phyloP scores from a whole-genome alignment of 1,140 invertebrate genomes.

The Eriosoma lanigerum region DNA sequence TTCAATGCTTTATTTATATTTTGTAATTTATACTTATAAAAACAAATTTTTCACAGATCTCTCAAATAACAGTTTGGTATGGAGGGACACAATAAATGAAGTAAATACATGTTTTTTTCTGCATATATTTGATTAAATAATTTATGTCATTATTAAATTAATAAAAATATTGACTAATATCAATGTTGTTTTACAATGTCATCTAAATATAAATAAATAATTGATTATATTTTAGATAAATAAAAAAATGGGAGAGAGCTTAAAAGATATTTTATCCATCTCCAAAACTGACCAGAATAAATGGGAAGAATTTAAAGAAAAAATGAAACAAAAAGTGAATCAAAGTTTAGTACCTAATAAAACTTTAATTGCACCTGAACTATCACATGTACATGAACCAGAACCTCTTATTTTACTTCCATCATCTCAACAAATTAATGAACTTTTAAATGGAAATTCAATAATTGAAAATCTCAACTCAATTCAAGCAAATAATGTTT shows the following conservation, averaged over 20 bases:
- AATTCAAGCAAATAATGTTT: not conserved
- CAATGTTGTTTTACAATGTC: too few relatives aligned
- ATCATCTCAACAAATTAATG: not conserved
- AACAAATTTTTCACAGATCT: constrained; percentile 18
- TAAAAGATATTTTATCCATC: not conserved
- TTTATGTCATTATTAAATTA: not conserved
- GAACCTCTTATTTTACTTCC: not conserved
- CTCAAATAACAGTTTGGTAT: constrained; percentile 29
- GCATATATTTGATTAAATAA: not conserved
- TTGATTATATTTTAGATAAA: constrained; percentile 18
- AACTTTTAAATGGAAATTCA: constrained; percentile 21
- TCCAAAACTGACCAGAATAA: constrained; percentile 13
- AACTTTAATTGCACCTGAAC: not conserved
- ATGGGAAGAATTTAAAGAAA: constrained; percentile 11
- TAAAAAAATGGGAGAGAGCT: constrained; percentile 9
- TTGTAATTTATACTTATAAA: not conserved
- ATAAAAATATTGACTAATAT: not conserved
- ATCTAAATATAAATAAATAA: too few relatives aligned
- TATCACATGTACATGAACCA: not conserved
- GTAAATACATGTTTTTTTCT: not conserved
- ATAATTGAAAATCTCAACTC: not conserved
- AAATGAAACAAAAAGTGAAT: not conserved
- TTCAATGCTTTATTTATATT: not conserved
- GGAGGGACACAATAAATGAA: constrained; percentile 35
- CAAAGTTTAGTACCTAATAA: constrained; percentile 22